phyloP scores from a whole-genome alignment of 2,113 vertebrate genomes.

The Sinocyclocheilus rhinocerous region DNA sequence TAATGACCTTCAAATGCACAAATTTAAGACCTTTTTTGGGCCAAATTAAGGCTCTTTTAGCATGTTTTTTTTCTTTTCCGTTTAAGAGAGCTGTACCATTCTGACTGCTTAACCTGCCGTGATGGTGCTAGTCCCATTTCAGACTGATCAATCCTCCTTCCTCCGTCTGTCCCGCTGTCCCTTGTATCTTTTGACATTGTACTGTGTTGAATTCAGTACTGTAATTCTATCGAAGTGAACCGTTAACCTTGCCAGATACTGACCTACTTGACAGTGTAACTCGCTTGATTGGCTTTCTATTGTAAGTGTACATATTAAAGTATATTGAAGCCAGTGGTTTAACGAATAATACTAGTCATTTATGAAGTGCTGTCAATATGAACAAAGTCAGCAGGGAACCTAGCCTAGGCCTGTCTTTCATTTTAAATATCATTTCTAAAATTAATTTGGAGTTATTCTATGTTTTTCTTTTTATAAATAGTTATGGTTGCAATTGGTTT shows the following conservation, averaged over 20 bases:
- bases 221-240: conserved; percentile 40
- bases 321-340: conserved; percentile 61
- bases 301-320: conserved; percentile 61
- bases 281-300: conserved; percentile 56
- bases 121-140: conserved; percentile 50
- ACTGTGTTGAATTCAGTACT: conserved; percentile 48
- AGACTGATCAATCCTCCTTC: conserved; percentile 1
- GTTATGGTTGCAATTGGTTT: conserved; percentile 36
- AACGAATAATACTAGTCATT: conserved; percentile 52
- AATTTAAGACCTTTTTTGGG: not conserved
- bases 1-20: conserved; percentile 9
- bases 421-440: conserved; percentile 17
- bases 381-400: conserved; percentile 54
- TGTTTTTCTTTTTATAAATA: conserved; percentile 11
- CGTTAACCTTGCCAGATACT: conserved; percentile 53
- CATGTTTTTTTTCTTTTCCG: not conserved
- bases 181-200: conserved; percentile 46
- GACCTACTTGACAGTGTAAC: conserved; percentile 58
- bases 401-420: not conserved
- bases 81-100: not conserved
- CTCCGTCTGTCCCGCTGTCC: not conserved
- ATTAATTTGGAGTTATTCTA: conserved; percentile 15
- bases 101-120: not conserved
- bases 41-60: not conserved
- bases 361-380: conserved; percentile 45